phyloP scores from a whole-genome alignment of 2,797 vertebrate species.

The Apogon talboti region DNA sequence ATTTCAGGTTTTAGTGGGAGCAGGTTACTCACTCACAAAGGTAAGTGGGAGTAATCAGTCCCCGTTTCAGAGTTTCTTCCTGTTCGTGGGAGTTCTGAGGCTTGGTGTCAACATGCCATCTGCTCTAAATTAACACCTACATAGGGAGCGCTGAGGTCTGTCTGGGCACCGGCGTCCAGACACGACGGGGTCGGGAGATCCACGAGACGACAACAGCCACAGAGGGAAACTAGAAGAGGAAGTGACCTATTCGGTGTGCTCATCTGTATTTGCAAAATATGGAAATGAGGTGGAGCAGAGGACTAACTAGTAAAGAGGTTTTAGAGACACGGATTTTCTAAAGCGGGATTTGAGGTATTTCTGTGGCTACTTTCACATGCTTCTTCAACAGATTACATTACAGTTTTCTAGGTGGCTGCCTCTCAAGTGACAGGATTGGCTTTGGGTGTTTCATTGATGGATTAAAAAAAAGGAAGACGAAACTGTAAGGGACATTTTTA shows the following conservation, averaged over 20 bases:
- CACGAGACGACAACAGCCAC: slow-evolving; percentile 12
- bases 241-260: neutral
- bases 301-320: neutral
- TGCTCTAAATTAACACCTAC: slow-evolving; percentile 75
- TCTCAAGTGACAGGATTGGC: too few species aligned
- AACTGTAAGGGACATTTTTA: too few species aligned
- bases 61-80: slow-evolving; percentile 36
- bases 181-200: slow-evolving; percentile 12
- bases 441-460: too few species aligned
- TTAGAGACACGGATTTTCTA: too few species aligned
- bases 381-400: too few species aligned
- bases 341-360: too few species aligned
- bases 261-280: neutral
- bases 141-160: slow-evolving; percentile 52
- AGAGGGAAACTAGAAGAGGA: slow-evolving; percentile 3
- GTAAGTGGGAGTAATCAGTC: slow-evolving; percentile 48
- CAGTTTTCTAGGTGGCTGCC: too few species aligned
- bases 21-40: slow-evolving; percentile 24
- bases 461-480: too few species aligned
- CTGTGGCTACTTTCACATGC: too few species aligned
- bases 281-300: neutral
- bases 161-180: slow-evolving; percentile 54
- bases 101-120: slow-evolving; percentile 54
- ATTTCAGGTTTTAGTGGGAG: neutral
- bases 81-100: slow-evolving; percentile 44